Evolutionary conservation across 1,140 invertebrate species (phyloP), one percentile per base, ranked within the genome.

Genomic region (Hyles euphorbiae): DNA sequence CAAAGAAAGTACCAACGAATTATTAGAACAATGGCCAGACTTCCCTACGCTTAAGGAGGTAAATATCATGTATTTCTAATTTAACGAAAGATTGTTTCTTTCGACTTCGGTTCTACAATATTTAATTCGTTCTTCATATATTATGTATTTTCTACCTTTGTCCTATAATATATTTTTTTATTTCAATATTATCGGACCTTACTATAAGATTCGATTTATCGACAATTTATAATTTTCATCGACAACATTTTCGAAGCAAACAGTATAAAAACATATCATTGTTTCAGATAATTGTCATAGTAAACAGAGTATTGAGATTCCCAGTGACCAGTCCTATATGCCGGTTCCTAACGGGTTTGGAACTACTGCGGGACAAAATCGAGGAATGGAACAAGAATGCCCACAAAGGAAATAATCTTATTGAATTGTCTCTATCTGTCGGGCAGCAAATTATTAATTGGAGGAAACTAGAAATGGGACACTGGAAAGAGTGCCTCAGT

Each of bases 301-400:
- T 95, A 3, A 88, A 93, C 1, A 91, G 97, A 61, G 94, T 99
- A 36, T 88, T 94, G n/a, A 88, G 90, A 2, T 96, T 99, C 77
- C 89, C 95, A 0, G 91, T 97, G 0, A 93, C 93, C 4, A 94
- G 94, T 68, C 94, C 98, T 0, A 81, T 99, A 3, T 95, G 96
- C 51, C 93, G 96, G 70, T 98, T 97, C 68, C 90, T 99, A 0
- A 95, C 95, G 0, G 98, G 98, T 5, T 87, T 99, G 32, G 98
- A 99, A 84, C 82, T 98, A 34, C 83, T 99, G 0, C 85, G 98
- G 3, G 92, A 93, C 11, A 96, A 97, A 67, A 90, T 95, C 47
- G 91, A 97, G 64, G 94, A 97, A 65, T 99, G 98, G 98, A 96
- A 99, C 82, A 93, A 94, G 70, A 95, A 96, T 74, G 97, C 98